Percentiles rank a stretch among this genome's conserved stretches.
phyloP scores from a whole-genome alignment of 1,140 invertebrate species.

The Druon quercuslanigerum region DNA sequence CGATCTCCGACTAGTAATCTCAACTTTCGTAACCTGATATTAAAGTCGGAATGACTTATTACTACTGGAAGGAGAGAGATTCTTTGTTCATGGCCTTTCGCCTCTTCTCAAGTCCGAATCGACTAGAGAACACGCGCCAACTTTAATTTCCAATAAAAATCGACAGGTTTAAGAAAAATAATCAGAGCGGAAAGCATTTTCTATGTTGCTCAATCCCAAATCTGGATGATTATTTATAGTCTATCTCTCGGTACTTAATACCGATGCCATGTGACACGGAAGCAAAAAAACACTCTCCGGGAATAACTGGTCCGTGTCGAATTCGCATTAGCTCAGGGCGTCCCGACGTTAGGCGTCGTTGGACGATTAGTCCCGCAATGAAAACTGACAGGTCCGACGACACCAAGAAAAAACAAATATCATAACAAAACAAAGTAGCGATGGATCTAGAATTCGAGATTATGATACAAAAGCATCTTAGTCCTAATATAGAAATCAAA shows the following conservation, averaged over 20 bases:
- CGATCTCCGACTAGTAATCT: conserved; percentile 46
- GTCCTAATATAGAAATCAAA: too few relatives aligned
- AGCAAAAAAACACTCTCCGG: conserved; percentile 45
- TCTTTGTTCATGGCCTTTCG: neutral
- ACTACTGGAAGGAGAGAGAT: neutral
- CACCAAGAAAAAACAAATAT: too few relatives aligned
- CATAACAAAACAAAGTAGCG: neutral
- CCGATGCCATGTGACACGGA: conserved; percentile 7
- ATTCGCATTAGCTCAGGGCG: conserved; percentile 60
- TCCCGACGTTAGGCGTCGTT: conserved; percentile 64
- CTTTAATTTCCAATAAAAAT: too few relatives aligned
- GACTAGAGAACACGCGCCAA: neutral
- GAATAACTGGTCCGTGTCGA: conserved; percentile 64
- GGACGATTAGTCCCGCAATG: conserved; percentile 59
- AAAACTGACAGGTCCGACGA: neutral
- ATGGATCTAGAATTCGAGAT: neutral
- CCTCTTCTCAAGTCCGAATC: neutral
- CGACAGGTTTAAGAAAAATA: too few relatives aligned
- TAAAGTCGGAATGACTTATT: conserved; percentile 50
- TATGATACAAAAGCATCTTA: too few relatives aligned
- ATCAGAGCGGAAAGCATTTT: too few relatives aligned
- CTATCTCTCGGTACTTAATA: conserved; percentile 1
- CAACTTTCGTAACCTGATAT: conserved; percentile 51
- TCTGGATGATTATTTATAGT: too few relatives aligned
- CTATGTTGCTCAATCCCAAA: too few relatives aligned